A percentile compares a stretch with the other conserved stretches of the same genome.
phyloP scores from a whole-genome alignment of 2,797 vertebrate species.

The Amblyopsis hoosieri region DNA sequence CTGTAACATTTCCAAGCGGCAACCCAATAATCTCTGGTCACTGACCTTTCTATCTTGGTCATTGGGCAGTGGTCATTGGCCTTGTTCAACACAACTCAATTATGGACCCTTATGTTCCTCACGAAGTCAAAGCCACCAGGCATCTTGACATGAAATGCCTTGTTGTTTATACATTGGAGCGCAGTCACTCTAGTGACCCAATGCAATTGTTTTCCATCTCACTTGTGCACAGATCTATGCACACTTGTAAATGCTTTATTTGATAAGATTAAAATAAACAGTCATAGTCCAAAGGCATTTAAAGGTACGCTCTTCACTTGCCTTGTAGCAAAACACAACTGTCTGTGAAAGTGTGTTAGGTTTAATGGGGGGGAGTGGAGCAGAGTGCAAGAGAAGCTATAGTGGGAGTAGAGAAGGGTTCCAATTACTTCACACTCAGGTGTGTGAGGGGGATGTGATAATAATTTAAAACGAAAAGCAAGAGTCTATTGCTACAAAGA shows the following conservation, averaged over 20 bases:
- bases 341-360: too few relatives aligned
- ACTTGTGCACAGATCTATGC: neutral
- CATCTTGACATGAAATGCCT: slow-evolving; percentile 50
- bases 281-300: slow-evolving; percentile 3
- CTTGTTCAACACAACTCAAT: slow-evolving; percentile 72
- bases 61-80: slow-evolving; percentile 56
- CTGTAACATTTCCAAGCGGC: slow-evolving; percentile 66
- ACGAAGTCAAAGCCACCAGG: slow-evolving; percentile 53
- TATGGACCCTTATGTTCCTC: slow-evolving; percentile 64
- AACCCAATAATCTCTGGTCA: slow-evolving; percentile 73
- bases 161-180: slow-evolving; percentile 19
- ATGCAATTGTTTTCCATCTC: neutral
- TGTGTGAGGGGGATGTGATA: too few relatives aligned
- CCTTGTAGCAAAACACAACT: too few relatives aligned
- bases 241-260: neutral
- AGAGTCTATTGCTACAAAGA: neutral
- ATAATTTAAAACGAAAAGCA: too few relatives aligned
- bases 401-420: too few relatives aligned
- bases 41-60: slow-evolving; percentile 76
- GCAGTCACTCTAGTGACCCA: slow-evolving; percentile 11
- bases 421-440: too few relatives aligned
- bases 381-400: too few relatives aligned
- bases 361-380: too few relatives aligned
- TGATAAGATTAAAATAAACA: neutral
- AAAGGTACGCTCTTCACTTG: neutral